Conservation (phyloP, 2,888 invertebrate genomes). For the Pyrrhosoma nymphula region DNA sequence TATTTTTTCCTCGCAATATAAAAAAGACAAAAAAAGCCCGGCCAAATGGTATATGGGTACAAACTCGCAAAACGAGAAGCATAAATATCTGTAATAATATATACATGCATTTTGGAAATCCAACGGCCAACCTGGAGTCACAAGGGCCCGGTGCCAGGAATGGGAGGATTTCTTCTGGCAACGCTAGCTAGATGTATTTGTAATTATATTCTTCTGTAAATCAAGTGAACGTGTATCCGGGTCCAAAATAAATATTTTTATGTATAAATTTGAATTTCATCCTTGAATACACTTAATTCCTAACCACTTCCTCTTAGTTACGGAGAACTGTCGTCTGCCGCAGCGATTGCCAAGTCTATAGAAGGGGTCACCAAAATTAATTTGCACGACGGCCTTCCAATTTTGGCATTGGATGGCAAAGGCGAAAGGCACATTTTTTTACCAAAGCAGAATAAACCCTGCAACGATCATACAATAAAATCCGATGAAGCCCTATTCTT, state of each 20-base stretch:
- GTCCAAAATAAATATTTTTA: conserved; percentile 46
- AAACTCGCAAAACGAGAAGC: background rate
- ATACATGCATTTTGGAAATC: conserved; percentile 18
- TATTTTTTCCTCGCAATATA: conserved; percentile 46
- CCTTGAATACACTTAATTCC: no score
- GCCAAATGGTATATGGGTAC: conserved; percentile 21
- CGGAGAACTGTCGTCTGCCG: no score
- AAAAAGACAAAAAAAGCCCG: conserved; percentile 60
- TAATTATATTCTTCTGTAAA: background rate
- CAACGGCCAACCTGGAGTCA: background rate
- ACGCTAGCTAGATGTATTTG: background rate
- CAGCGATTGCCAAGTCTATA: no score
- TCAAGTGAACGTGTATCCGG: conserved; percentile 37
- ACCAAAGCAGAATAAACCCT: no score
- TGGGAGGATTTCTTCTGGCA: background rate
- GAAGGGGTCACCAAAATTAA: no score
- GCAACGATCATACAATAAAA: no score
- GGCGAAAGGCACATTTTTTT: no score
- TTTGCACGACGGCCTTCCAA: no score
- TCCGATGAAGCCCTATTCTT: no score
- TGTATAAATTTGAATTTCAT: background rate
- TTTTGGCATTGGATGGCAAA: no score
- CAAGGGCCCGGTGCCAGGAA: background rate
- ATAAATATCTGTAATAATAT: conserved; percentile 10
- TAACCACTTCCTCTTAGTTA: no score